Conservation (phyloP, 2,113 vertebrate species). For the Tachycineta bicolor region DNA sequence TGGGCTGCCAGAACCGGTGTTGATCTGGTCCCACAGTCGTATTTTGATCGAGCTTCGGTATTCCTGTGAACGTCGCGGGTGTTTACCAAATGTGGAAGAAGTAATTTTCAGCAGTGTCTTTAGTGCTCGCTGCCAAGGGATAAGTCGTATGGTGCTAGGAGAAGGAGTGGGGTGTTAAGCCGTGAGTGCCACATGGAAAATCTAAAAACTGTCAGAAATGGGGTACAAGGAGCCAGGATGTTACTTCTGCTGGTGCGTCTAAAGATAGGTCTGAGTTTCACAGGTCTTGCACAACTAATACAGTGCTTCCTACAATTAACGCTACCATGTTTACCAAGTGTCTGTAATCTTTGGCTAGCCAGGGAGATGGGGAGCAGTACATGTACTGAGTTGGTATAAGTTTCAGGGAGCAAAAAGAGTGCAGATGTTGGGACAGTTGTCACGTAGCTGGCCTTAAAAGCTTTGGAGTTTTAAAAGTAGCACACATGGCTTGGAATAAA, state of each 20-base stretch:
- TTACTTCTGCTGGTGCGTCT: background rate
- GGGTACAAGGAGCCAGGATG: background rate
- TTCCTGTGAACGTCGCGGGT: background rate
- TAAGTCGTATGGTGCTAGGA: background rate
- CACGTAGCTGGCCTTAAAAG: background rate
- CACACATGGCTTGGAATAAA: background rate
- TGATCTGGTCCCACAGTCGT: rapidly evolving
- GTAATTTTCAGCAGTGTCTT: background rate
- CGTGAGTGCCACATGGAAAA: rapidly evolving
- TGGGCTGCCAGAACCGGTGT: rapidly evolving
- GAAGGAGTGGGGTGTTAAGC: background rate
- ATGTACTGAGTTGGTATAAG: rapidly evolving
- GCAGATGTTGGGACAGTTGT: background rate
- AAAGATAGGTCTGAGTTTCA: background rate
- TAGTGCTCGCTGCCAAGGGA: rapidly evolving
- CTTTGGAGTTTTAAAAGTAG: background rate
- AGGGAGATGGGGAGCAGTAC: background rate
- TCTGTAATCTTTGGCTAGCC: background rate
- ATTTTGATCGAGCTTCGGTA: rapidly evolving
- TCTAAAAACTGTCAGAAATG: background rate
- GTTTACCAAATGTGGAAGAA: background rate
- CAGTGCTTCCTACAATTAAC: background rate
- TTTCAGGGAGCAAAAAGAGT: background rate
- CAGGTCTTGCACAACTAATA: background rate
- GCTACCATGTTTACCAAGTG: background rate